A percentile compares a stretch with the other conserved stretches of the same genome.
phyloP scores from a whole-genome alignment of 2,113 vertebrate species.

The Anas platyrhynchos region DNA sequence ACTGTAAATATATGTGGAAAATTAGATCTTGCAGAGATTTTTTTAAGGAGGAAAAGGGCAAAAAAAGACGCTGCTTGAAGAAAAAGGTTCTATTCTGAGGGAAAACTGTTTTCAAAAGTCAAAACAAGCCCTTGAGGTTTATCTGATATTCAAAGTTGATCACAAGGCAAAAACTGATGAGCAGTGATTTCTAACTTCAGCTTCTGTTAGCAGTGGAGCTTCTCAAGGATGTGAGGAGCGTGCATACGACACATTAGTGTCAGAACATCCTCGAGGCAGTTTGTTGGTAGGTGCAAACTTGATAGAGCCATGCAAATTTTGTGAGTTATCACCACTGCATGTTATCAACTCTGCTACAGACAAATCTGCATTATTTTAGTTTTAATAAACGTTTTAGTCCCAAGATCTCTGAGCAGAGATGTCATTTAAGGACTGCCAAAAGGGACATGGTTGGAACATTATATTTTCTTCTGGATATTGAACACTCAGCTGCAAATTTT shows the following conservation, averaged over 20 bases:
- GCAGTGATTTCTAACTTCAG: neutral
- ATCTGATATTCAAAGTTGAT: neutral
- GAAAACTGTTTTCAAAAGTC: neutral
- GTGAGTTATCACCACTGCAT: neutral
- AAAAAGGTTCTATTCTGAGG: neutral
- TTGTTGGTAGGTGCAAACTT: neutral
- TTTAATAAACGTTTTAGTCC: neutral
- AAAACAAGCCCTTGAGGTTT: conserved; percentile 1
- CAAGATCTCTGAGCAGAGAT: neutral
- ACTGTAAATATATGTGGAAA: neutral
- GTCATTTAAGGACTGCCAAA: neutral
- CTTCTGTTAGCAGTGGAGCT: neutral
- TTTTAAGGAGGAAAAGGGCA: neutral
- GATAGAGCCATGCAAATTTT: neutral
- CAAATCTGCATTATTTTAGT: neutral
- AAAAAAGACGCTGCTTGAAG: neutral
- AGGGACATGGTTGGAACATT: neutral
- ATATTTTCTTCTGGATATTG: neutral
- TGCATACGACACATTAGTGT: fast-evolving
- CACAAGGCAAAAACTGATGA: neutral
- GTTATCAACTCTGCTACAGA: neutral
- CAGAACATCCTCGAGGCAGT: neutral
- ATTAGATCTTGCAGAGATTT: neutral
- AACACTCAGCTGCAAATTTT: neutral
- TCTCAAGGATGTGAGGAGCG: neutral